Conservation (phyloP, 64 coral and sea anemone genomes). For the Hydrozoanthus tunicans region DNA sequence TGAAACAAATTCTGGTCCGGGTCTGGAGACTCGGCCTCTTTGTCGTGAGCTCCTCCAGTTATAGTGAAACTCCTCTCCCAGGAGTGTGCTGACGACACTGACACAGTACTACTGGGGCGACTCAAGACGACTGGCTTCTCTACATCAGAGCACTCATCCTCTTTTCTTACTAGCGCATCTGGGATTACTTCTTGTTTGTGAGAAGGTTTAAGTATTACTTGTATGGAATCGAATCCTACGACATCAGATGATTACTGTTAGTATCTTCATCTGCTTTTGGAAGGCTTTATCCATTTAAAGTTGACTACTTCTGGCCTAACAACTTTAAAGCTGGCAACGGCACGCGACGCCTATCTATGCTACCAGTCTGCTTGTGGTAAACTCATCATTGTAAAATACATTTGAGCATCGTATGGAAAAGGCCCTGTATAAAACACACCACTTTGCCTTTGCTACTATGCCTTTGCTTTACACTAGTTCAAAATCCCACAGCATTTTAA, state of each 20-base stretch:
- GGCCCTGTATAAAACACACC: too few species aligned
- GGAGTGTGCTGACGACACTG: slow-evolving; percentile 30
- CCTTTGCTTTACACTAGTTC: too few species aligned
- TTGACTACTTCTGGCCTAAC: too few species aligned
- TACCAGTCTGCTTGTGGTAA: too few species aligned
- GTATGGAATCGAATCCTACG: slow-evolving; percentile 47
- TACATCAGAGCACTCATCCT: neutral
- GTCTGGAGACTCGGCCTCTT: neutral
- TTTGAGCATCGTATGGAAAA: too few species aligned
- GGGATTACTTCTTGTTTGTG: slow-evolving; percentile 25
- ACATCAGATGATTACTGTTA: neutral
- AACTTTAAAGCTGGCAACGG: too few species aligned
- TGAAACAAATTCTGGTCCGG: neutral
- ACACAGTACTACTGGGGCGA: slow-evolving; percentile 40
- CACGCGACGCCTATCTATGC: too few species aligned
- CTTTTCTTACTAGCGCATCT: neutral
- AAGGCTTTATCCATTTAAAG: too few species aligned
- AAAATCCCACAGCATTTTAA: too few species aligned
- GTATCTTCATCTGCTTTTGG: too few species aligned
- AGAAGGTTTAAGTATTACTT: slow-evolving; percentile 46
- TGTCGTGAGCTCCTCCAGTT: neutral
- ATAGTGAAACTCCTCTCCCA: slow-evolving; percentile 35
- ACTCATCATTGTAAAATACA: too few species aligned
- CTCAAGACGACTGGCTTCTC: slow-evolving; percentile 1
- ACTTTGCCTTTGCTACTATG: too few species aligned